phyloP scores from a whole-genome alignment of 2,113 vertebrate genomes.

The Mastomys natalensis region DNA sequence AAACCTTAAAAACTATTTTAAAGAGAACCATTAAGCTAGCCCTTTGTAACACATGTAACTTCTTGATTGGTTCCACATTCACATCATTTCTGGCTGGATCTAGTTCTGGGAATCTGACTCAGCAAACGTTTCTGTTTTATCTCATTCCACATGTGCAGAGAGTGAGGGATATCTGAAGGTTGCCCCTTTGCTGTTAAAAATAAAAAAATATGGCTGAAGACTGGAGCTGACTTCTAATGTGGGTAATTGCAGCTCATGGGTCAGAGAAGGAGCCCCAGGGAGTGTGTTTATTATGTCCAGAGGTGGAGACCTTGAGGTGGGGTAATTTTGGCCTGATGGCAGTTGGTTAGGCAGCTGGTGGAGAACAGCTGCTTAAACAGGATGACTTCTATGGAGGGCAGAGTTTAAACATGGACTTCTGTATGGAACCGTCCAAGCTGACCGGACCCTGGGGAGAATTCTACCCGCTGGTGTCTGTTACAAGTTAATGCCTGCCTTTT shows the following conservation, averaged over 20 bases:
- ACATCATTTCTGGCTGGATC: constrained; percentile 35
- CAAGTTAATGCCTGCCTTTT: background rate
- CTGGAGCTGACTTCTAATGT: constrained; percentile 48
- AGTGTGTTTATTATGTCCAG: constrained; percentile 8
- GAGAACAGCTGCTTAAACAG: constrained; percentile 47
- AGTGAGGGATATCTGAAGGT: constrained; percentile 13
- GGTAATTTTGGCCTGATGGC: constrained; percentile 54
- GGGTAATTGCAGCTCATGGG: constrained; percentile 1
- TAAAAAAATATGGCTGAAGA: constrained; percentile 49
- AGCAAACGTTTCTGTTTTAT: constrained; percentile 64
- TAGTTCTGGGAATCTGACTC: constrained; percentile 63
- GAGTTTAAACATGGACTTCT: constrained; percentile 57
- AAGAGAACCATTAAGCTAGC: constrained; percentile 53
- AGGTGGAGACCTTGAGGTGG: background rate
- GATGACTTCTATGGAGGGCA: background rate
- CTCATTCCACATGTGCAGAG: constrained; percentile 45
- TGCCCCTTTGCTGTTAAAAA: constrained; percentile 51
- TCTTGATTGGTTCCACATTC: constrained; percentile 68
- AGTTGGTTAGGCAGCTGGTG: constrained; percentile 74
- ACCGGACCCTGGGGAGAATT: constrained; percentile 36
- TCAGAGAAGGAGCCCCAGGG: background rate
- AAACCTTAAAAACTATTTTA: background rate
- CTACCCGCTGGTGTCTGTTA: background rate
- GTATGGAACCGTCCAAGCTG: background rate
- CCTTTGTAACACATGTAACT: constrained; percentile 57